Evolutionary conservation across 2,113 vertebrate species (phyloP), one percentile per base, ranked within the genome.

Genomic region (Axis porcinus): DNA sequence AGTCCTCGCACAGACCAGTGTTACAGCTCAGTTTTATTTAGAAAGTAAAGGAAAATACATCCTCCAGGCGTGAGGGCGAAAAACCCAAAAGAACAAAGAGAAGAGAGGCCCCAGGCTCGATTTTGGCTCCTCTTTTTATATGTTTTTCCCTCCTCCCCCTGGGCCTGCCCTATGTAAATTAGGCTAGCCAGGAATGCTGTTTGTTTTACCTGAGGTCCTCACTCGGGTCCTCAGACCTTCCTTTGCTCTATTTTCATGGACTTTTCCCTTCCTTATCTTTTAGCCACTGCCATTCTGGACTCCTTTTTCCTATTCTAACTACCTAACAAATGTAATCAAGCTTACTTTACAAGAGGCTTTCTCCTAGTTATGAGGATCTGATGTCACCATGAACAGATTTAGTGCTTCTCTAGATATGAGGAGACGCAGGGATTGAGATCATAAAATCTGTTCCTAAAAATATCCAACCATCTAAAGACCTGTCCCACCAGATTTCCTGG

Each of bases 1-100:
- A 70, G n/a, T 19, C n/a, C n/a, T 70, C 0, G 0, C 19, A 21
- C 2, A 1, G 64, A n/a, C 36, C 64, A 0, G 1, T 21, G 64
- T 70, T 70, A 70, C 64, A 70, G n/a, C n/a, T 70, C n/a, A 36
- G n/a, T 70, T 70, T 70, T 21, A 36, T 36, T 70, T 70, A 36
- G 9, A 70, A 70, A 70, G 19, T 36, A 70, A 36, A 70, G n/a
- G n/a, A 70, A 36, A 70, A 36, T 23, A 70, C 64, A 70, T 36
- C n/a, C 5, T 70, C 1, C 17, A 70, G 64, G 19, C 11, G 4
- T 70, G 64, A 70, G 19, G n/a, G 64, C 4, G 47, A 50, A 50
- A 50, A 2, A 36, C n/a, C n/a, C n/a, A 70, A 70, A 70, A 70
- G 64, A 11, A 0, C 9, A 36, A 70, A 70, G 64, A 70, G 64